These are phyloP conservation scores for Andrena dorsata DNA, from an alignment of 2,888 invertebrate genomes.

Conservation along the genomic window DNA sequence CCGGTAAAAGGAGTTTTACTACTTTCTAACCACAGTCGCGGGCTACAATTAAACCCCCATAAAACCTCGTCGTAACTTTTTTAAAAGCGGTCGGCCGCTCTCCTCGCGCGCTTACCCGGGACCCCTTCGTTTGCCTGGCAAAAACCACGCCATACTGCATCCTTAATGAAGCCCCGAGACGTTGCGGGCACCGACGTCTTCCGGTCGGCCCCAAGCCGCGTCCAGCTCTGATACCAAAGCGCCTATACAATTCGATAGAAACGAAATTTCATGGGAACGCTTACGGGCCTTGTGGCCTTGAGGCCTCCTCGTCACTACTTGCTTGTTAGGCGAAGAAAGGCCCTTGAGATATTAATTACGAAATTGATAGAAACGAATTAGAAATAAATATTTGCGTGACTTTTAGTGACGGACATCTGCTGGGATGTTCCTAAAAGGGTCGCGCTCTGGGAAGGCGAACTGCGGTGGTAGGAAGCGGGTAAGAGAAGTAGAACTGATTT, in stretches of 20 bases:
- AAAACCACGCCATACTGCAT: slow-evolving; percentile 78
- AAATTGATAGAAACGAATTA: no score
- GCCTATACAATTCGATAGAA: background rate
- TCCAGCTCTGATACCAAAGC: background rate
- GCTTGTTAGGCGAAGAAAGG: no score
- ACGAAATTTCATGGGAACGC: slow-evolving; percentile 59
- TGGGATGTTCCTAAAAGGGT: no score
- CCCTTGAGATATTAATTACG: no score
- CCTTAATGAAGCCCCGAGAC: slow-evolving; percentile 77
- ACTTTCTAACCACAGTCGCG: slow-evolving; percentile 83
- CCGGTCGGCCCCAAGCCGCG: slow-evolving; percentile 67
- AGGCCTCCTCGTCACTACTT: no score
- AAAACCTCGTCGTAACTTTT: slow-evolving; percentile 82
- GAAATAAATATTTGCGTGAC: no score
- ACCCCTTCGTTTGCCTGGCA: slow-evolving; percentile 68
- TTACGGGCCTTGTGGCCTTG: background rate
- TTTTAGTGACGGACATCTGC: no score
- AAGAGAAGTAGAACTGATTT: no score
- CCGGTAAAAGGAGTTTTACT: slow-evolving; percentile 79
- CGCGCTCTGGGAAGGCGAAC: no score
- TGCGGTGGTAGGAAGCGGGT: no score
- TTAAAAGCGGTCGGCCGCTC: slow-evolving; percentile 75
- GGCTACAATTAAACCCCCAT: slow-evolving; percentile 84
- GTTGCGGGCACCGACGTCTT: slow-evolving; percentile 71
- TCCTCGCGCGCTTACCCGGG: slow-evolving; percentile 54